Percentiles rank a stretch among this genome's conserved stretches.
Conservation (phyloP, 2,797 vertebrate genomes). For the Hipposideros larvatus region DNA sequence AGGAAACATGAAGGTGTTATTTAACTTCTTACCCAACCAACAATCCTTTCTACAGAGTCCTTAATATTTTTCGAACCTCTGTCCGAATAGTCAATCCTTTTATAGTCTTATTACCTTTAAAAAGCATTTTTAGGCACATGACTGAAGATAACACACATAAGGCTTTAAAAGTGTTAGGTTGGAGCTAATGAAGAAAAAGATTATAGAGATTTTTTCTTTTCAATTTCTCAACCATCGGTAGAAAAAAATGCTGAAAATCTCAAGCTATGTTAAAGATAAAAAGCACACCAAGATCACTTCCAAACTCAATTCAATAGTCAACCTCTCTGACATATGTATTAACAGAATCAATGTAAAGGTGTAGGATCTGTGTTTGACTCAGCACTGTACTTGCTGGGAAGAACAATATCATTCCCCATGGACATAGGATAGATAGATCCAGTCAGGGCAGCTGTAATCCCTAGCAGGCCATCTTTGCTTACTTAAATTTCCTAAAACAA, state of each 20-base stretch:
- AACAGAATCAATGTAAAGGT: not conserved
- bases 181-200: not conserved
- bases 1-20: not conserved
- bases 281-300: not conserved
- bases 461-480: not conserved
- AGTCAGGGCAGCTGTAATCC: not conserved
- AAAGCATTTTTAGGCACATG: conserved; percentile 18
- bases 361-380: not conserved
- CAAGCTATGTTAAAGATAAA: not conserved
- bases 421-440: not conserved
- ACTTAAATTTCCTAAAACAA: not conserved
- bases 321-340: not conserved
- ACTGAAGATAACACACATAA: not conserved
- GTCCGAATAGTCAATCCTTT: conserved; percentile 4
- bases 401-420: not conserved
- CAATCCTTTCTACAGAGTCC: conserved; percentile 9
- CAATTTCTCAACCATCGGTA: conserved; percentile 12
- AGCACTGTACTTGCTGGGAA: not conserved
- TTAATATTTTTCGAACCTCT: not conserved
- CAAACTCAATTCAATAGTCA: conserved; percentile 7
- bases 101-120: not conserved
- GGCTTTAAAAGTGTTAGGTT: not conserved
- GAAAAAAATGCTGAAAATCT: conserved; percentile 22
- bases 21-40: conserved; percentile 32
- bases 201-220: not conserved